Percentiles rank a stretch among this genome's conserved stretches.
phyloP scores from a whole-genome alignment of 1,140 invertebrate genomes.

The Armadillidium nasatum region DNA sequence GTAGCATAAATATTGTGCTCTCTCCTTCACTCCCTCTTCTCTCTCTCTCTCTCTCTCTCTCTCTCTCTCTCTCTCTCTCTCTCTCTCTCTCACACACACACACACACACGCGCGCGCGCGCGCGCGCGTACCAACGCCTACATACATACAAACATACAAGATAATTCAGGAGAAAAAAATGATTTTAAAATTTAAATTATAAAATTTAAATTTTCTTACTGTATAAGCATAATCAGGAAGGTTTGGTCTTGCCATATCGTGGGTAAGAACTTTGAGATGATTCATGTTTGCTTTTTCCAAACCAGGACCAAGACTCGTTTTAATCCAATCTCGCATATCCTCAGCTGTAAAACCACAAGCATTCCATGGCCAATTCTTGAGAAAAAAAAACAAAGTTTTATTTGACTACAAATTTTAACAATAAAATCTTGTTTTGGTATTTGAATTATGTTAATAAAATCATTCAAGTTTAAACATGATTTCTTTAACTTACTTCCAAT shows the following conservation, averaged over 20 bases:
- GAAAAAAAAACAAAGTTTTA: background rate
- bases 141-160: too few species aligned
- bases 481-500: conserved; percentile 7
- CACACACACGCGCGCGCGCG: background rate
- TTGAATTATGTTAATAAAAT: background rate
- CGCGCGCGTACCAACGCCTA: too few species aligned
- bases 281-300: conserved; percentile 55
- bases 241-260: too few species aligned
- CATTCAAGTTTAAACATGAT: background rate
- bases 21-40: too few species aligned
- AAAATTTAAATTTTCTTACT: too few species aligned
- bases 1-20: too few species aligned
- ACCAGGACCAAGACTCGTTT: conserved; percentile 63
- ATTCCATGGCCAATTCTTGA: conserved; percentile 60
- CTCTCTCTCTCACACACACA: too few species aligned
- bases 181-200: too few species aligned
- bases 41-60: too few species aligned
- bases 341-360: conserved; percentile 67
- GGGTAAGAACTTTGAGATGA: conserved; percentile 59
- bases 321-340: conserved; percentile 54
- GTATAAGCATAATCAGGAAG: too few species aligned
- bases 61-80: too few species aligned
- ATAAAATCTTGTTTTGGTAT: background rate
- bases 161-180: too few species aligned
- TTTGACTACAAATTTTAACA: background rate